These are phyloP conservation scores for Anseranas semipalmata DNA, from an alignment of 2,113 vertebrate genomes.

Conservation along the genomic window DNA sequence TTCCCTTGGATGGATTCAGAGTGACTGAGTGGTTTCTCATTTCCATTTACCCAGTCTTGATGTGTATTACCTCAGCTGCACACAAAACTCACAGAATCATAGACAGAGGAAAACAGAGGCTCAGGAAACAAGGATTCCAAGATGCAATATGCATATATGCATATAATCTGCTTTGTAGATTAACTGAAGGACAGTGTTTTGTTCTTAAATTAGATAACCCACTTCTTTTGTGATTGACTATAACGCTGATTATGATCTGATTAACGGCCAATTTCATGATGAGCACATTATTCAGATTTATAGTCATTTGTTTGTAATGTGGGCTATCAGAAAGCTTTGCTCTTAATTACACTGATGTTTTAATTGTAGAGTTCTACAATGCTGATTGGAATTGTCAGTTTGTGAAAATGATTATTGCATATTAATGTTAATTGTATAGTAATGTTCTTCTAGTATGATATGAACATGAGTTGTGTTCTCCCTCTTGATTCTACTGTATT, in stretches of 20 bases:
- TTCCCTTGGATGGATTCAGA: background rate
- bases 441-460: constrained; percentile 12
- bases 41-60: background rate
- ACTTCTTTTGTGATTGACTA: constrained; percentile 1
- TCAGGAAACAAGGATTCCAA: background rate
- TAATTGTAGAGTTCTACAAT: constrained; percentile 18
- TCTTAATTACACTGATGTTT: constrained; percentile 40
- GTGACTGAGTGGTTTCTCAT: background rate
- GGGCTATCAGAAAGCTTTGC: constrained; percentile 1
- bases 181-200: background rate
- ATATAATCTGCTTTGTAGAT: background rate
- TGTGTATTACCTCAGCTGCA: background rate
- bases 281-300: constrained; percentile 19
- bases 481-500: constrained; percentile 20
- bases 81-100: background rate
- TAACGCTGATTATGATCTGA: constrained; percentile 25
- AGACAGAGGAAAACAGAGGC: background rate
- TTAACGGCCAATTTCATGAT: background rate
- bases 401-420: constrained; percentile 23
- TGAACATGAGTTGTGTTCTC: background rate
- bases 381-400: constrained; percentile 45
- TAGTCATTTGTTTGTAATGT: background rate
- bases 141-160: background rate
- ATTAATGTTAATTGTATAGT: constrained; percentile 13
- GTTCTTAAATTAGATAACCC: background rate